phyloP scores from a whole-genome alignment of 2,113 vertebrate species.

The cat (Felis catus) region F.catus_Fca126_mat1.0 CM031412.1:65400001-65400500 shows the following conservation, averaged over 20 bases:
- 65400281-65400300: no score
- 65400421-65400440: background rate
- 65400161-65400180: no score
- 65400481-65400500: background rate
- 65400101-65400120: background rate
- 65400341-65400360: background rate
- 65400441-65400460: background rate
- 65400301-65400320: no score
- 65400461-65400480: background rate
- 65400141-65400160: background rate
- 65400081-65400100: background rate
- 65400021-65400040: background rate
- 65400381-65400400: background rate
- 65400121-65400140: background rate
- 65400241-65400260: no score
- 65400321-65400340: no score
- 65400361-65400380: background rate
- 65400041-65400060: background rate
- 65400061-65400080: background rate
- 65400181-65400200: no score
- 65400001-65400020: background rate
- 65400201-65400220: no score
- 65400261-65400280: no score
- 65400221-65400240: no score
- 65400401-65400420: background rate